phyloP scores from a whole-genome alignment of 2,888 invertebrate genomes.

The Lypha dubia region DNA sequence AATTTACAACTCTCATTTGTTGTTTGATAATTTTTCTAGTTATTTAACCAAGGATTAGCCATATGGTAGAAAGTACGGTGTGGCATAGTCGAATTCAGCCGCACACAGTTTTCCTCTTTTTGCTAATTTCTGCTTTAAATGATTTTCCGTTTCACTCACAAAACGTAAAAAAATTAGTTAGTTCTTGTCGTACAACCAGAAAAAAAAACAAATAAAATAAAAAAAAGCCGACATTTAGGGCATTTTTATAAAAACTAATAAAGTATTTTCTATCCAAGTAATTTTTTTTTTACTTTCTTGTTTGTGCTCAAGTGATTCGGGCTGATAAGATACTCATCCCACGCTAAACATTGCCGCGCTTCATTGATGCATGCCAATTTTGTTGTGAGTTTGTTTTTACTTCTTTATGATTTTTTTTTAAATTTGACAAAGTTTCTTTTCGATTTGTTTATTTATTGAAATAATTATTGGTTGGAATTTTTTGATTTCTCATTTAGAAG shows the following conservation, averaged over 20 bases:
- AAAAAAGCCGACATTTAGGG: constrained; percentile 55
- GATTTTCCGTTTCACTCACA: constrained; percentile 9
- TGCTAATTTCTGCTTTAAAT: not conserved
- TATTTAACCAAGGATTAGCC: too few relatives aligned
- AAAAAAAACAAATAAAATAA: constrained; percentile 56
- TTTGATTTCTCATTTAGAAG: not conserved
- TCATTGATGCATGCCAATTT: constrained; percentile 67
- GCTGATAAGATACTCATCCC: constrained; percentile 47
- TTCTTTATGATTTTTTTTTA: constrained; percentile 1
- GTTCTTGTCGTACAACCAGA: constrained; percentile 6
- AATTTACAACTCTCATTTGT: too few relatives aligned
- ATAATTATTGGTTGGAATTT: not conserved
- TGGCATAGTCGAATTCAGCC: not conserved
- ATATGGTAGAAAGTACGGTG: too few relatives aligned
- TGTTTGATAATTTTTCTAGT: too few relatives aligned
- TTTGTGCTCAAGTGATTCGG: constrained; percentile 48
- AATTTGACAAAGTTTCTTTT: constrained; percentile 13
- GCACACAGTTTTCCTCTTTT: not conserved
- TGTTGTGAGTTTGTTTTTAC: constrained; percentile 13
- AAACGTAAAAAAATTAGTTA: constrained; percentile 41
- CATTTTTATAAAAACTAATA: not conserved
- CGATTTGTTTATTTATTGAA: not conserved
- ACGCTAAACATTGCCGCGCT: constrained; percentile 62
- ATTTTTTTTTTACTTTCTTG: constrained; percentile 28
- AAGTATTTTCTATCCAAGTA: constrained; percentile 26